phyloP scores from a whole-genome alignment of 2,113 vertebrate species.

The Plecturocebus donacophilus region DNA sequence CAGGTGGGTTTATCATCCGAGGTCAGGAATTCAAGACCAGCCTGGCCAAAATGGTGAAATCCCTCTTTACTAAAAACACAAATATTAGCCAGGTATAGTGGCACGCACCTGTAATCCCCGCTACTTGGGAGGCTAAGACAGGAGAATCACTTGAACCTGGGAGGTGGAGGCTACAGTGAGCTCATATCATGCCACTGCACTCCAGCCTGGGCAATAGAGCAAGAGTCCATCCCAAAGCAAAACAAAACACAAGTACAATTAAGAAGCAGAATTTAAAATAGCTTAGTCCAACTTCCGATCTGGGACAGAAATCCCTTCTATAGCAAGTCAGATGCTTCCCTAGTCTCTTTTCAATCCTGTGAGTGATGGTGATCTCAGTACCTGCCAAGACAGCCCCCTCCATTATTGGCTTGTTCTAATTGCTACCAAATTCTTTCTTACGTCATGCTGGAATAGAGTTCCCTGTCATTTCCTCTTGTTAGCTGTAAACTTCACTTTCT shows the following conservation, averaged over 20 bases:
- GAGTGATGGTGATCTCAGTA: background rate
- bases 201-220: no score
- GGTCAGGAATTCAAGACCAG: no score
- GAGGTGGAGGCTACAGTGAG: no score
- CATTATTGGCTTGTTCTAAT: background rate
- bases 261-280: background rate
- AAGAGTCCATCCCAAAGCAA: background rate
- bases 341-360: background rate
- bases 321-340: background rate
- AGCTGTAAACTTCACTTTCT: background rate
- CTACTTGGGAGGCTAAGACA: no score
- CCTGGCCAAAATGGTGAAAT: no score
- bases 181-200: no score
- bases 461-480: background rate
- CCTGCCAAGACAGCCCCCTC: background rate
- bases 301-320: background rate
- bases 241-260: background rate
- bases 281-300: background rate
- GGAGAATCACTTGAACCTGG: no score
- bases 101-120: no score
- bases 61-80: no score
- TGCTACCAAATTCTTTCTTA: background rate
- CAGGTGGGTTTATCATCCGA: no score
- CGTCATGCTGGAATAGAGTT: background rate
- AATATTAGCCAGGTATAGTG: no score